phyloP scores from a whole-genome alignment of 2,888 invertebrate species.

The Nowickia ferox region DNA sequence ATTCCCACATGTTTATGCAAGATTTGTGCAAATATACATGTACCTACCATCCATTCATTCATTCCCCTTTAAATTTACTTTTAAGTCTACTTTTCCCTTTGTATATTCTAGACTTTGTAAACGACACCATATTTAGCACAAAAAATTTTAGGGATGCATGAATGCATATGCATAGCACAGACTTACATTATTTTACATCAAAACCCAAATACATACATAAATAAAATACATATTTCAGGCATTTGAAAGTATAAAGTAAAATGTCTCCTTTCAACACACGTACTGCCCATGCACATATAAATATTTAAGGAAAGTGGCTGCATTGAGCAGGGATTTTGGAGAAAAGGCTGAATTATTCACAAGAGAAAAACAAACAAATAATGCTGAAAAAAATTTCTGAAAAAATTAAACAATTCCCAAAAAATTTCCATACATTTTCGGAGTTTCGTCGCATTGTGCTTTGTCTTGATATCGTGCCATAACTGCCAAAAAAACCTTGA shows the following conservation, averaged over 20 bases:
- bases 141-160: background rate
- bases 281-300: background rate
- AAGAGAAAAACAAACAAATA: too few species aligned
- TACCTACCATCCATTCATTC: constrained; percentile 27
- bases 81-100: background rate
- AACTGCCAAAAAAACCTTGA: background rate
- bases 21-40: constrained; percentile 55
- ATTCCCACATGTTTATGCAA: constrained; percentile 70
- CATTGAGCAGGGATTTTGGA: background rate
- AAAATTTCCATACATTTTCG: background rate
- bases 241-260: constrained; percentile 39
- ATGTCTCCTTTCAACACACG: constrained; percentile 16
- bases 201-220: background rate
- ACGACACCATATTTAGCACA: constrained; percentile 34
- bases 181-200: constrained; percentile 29
- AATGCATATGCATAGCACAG: background rate
- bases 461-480: too few species aligned
- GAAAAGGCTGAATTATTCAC: too few species aligned
- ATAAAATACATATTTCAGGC: constrained; percentile 20
- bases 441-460: too few species aligned
- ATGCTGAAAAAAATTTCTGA: background rate
- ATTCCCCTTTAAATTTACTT: constrained; percentile 41
- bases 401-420: background rate
- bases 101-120: constrained; percentile 16
- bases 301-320: background rate